These are phyloP conservation scores for Sitodiplosis mosellana DNA, from an alignment of 1,140 invertebrate genomes.

Conservation along the genomic window DNA sequence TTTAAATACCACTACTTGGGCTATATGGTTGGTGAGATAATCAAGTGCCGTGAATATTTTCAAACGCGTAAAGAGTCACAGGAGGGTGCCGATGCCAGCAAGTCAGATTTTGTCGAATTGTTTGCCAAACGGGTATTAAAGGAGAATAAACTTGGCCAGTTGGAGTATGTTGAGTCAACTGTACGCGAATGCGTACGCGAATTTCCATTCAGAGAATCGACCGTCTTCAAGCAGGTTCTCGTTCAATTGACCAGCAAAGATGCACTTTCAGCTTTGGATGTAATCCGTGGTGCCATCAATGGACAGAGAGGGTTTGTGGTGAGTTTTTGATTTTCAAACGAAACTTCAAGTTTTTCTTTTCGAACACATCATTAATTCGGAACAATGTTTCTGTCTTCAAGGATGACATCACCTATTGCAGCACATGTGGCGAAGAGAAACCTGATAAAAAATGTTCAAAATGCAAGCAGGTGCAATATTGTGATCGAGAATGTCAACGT, in stretches of 20 bases:
- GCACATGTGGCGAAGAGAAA: conserved; percentile 75
- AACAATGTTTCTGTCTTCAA: conserved; percentile 18
- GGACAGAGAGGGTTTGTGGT: conserved; percentile 58
- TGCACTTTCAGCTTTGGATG: conserved; percentile 42
- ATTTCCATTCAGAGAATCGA: conserved; percentile 73
- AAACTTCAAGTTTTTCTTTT: neutral
- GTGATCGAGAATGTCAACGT: conserved; percentile 82
- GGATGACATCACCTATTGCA: conserved; percentile 55
- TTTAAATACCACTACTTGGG: conserved; percentile 81
- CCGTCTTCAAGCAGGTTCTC: conserved; percentile 69
- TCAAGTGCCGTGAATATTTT: conserved; percentile 40
- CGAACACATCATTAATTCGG: neutral
- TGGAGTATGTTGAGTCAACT: conserved; percentile 65
- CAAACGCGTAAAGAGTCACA: conserved; percentile 30
- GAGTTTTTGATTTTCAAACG: neutral
- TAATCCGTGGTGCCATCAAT: conserved; percentile 74
- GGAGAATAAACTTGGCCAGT: conserved; percentile 51
- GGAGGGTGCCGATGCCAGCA: conserved; percentile 30
- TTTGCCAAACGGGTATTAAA: conserved; percentile 59
- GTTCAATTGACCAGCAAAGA: conserved; percentile 50
- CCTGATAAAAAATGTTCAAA: conserved; percentile 86
- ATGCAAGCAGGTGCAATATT: conserved; percentile 87
- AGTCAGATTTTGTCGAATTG: conserved; percentile 46
- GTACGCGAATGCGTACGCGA: conserved; percentile 67
- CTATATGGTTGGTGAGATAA: conserved; percentile 52